Evolutionary conservation across 2,888 invertebrate genomes (phyloP), one percentile per base, ranked within the genome.

Genomic region (Cryptus viduatorius): DNA sequence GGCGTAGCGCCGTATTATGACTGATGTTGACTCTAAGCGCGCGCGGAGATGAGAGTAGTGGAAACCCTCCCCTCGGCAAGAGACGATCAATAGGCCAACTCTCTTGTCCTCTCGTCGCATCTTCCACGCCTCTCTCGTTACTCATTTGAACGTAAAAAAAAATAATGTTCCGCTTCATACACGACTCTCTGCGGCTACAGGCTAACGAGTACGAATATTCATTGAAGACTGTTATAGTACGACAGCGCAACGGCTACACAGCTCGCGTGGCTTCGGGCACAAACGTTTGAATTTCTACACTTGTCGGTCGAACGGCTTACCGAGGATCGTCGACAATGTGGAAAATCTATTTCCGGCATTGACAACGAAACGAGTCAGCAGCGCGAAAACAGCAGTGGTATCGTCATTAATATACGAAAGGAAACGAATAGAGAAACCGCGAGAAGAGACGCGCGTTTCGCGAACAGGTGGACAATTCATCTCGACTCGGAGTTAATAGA

Each of bases 1-100:
- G 90, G 90, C 91, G 91, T 91, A 90, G 91, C 91, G 89, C 90
- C 92, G 92, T 93, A 93, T 93, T 93, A 93, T 93, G 93, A 93
- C 93, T 93, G 93, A 93, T 93, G 93, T 93, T 93, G 93, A 93
- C 92, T 93, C 90, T 92, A 89, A 92, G 91, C 91, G 90, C 89
- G 90, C 87, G 78, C 79, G 24, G 87, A 87, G 86, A 87, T 64
- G 79, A 82, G 76, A 79, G 53, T 31, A 31, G 59, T 29, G 59
- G 59, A 61, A 82, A 81, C 79, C 77, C 82, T 81, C 48, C 56
- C 68, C 71, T 37, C 37, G 37, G 37, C 37, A 82, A 73, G 69
- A 86, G 85, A 83, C 90, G 90, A 90, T 90, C 90, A 90, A 90
- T 91, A 90, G 89, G 89, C 86, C 88, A 86, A 89, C 87, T 87